Percentiles rank a stretch among this genome's conserved stretches.
These are phyloP conservation scores for Drosophila conformis DNA, from an alignment of 2,888 invertebrate species.

Conservation along the genomic window DNA sequence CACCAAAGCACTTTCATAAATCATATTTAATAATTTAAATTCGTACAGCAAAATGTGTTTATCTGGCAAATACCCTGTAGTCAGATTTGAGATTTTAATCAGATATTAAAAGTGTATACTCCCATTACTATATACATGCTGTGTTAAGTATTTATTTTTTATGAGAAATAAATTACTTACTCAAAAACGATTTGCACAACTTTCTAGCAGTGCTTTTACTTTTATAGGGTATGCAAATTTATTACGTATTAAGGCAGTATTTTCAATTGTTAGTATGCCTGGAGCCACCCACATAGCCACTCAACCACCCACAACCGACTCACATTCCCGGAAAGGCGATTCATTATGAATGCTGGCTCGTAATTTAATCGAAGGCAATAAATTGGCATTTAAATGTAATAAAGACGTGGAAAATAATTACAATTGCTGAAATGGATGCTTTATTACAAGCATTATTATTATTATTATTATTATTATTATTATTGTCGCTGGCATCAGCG, in stretches of 20 bases:
- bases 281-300: not conserved
- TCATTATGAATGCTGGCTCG: conserved; percentile 57
- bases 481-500: conserved; percentile 33
- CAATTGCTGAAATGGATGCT: conserved; percentile 55
- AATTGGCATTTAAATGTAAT: conserved; percentile 81
- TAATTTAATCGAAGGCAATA: conserved; percentile 79
- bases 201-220: not conserved
- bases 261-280: conserved; percentile 16
- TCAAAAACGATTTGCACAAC: not conserved
- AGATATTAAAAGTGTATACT: not conserved
- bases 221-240: conserved; percentile 19
- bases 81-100: not conserved
- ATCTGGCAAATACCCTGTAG: not conserved
- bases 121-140: accelerated
- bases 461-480: conserved; percentile 10
- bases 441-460: conserved; percentile 53
- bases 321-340: conserved; percentile 42
- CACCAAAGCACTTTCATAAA: conserved; percentile 15
- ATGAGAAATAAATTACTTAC: not conserved
- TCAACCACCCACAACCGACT: not conserved
- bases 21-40: conserved; percentile 9
- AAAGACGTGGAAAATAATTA: conserved; percentile 78
- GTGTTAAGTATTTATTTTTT: not conserved
- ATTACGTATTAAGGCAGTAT: conserved; percentile 30
- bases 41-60: not conserved